Evolutionary conservation across 2,888 invertebrate genomes (phyloP).

Genomic region (Metallyticus violacea): DNA sequence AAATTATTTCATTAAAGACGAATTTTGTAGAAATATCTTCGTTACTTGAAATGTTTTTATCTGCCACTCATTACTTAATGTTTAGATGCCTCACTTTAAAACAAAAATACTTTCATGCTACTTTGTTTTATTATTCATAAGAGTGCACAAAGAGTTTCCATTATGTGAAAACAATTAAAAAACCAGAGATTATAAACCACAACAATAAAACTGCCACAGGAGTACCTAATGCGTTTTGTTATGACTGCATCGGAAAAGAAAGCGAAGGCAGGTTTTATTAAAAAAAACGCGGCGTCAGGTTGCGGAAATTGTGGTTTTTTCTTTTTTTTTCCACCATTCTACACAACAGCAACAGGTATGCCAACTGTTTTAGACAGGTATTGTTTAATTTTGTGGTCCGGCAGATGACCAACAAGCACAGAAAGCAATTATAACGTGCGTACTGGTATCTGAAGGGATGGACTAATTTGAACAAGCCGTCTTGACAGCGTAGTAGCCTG

Average conservation of each 20-base stretch:
- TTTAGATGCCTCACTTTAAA: background rate
- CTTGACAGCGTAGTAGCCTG: background rate
- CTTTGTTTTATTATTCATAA: background rate
- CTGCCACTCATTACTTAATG: too few relatives aligned
- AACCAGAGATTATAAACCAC: background rate
- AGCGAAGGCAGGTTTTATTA: background rate
- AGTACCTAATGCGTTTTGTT: background rate
- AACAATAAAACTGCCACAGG: background rate
- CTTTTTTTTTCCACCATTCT: background rate
- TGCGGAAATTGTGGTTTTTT: background rate
- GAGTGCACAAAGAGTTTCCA: background rate
- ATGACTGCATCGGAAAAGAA: background rate
- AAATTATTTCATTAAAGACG: too few relatives aligned
- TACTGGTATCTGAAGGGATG: background rate
- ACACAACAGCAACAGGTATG: background rate
- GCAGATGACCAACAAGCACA: background rate
- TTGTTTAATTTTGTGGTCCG: background rate
- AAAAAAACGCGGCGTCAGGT: background rate
- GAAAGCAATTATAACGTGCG: background rate
- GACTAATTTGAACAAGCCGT: background rate
- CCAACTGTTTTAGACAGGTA: background rate
- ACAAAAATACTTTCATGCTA: background rate
- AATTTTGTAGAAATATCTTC: too few relatives aligned
- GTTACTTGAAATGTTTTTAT: too few relatives aligned
- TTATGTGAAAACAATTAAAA: background rate